Percentiles rank a stretch among this genome's conserved stretches.
Conservation (phyloP, 1,140 invertebrate genomes). For the Drosophila cardini region DNA sequence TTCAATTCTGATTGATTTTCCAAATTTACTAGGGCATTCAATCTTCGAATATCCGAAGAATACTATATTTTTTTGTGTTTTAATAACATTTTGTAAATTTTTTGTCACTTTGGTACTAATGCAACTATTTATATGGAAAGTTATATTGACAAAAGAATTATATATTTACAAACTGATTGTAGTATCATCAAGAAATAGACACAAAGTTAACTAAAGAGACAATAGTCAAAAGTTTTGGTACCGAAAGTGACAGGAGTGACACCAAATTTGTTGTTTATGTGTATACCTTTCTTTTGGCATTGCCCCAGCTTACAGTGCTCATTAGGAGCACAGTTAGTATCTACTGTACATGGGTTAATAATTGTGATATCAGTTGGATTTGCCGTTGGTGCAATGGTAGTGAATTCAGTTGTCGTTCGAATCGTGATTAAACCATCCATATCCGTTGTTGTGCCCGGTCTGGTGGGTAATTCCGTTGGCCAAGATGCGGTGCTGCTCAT, state of each 20-base stretch:
- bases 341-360: conserved; percentile 84
- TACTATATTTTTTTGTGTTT: neutral
- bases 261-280: conserved; percentile 37
- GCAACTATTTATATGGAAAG: neutral
- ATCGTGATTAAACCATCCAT: conserved; percentile 51
- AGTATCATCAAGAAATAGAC: neutral
- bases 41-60: conserved; percentile 6
- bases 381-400: conserved; percentile 43
- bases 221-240: conserved; percentile 14
- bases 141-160: conserved; percentile 2
- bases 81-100: conserved; percentile 16
- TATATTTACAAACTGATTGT: conserved; percentile 19
- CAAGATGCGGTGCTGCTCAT: conserved; percentile 51
- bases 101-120: conserved; percentile 59
- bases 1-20: no score
- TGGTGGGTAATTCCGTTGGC: conserved; percentile 82
- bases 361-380: conserved; percentile 69
- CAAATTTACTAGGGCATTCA: neutral
- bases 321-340: conserved; percentile 85
- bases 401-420: conserved; percentile 34
- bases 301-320: conserved; percentile 86
- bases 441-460: conserved; percentile 71
- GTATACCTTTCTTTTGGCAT: conserved; percentile 86
- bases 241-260: conserved; percentile 47
- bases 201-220: neutral